Base-by-base conservation (phyloP, 2,113 vertebrate species). In the Brienomyrus brachyistius region DNA sequence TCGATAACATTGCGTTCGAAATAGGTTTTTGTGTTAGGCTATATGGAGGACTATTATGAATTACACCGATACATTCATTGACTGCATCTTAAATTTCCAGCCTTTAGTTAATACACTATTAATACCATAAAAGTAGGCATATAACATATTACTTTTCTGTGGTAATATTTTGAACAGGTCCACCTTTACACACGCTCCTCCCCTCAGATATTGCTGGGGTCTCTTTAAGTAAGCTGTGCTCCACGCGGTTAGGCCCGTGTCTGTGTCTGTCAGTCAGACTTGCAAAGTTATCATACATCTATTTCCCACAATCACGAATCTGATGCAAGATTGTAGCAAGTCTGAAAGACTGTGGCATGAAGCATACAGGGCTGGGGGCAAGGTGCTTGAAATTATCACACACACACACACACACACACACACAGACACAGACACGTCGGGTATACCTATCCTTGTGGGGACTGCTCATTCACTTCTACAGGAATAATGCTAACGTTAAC, bases 111-210 rank as follows among this genome's bases (percentile, higher is more conserved):
- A 80, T 31, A 27, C 19, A 13, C 10, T 70, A 31, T 31, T 27
- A 80, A 80, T 43, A 80, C 0, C 6, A 80, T 43, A 80, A 40
- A 80, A 19, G 70, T 80, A 43, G 1, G 35, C 13, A 80, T 43
- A 48, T 84, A 84, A 47, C n/a, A 84, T 48, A 48, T 47, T 23
- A 48, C 21, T 84, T 45, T n/a, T 48, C 82, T 47, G 19, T 84
- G 80, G 23, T 50, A 2, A 54, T 31, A 11, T 87, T 17, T 87
- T 86, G 23, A 50, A n/a, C 85, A 87, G 27, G n/a, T 56, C 85
- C 85, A 87, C 85, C 85, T 87, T 87, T 87, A 87, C 15, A 54
- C n/a, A 54, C 13, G n/a, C 85, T 15, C 85, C 85, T 87, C 50
- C 43, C 31, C 48, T 87, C 56, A 40, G 85, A 54, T 48, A 48